Base-by-base conservation (phyloP, 1,140 invertebrate genomes). In the Conus betulinus region DNA sequence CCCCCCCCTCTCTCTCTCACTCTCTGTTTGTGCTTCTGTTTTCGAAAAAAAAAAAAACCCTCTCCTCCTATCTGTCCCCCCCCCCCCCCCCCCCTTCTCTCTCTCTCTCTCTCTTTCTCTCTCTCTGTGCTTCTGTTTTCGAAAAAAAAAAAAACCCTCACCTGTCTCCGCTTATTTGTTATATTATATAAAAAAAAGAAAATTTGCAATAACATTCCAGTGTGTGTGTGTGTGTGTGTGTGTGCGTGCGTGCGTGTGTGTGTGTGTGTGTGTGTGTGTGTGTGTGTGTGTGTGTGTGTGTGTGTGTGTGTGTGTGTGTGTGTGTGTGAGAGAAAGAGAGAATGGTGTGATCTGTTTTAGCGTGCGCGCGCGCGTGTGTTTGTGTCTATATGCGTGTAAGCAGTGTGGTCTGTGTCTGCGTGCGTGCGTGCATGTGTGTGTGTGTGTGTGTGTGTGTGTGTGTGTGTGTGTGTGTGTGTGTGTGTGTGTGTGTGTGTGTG, bases 191-290 rank as follows among this genome's bases (percentile, higher is more conserved):
- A 1, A 39, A 11, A 63, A 63, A 63, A 20, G 4, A 4, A 63
- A 20, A 63, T 63, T 2, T 39, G 39, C 39, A 39, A 39, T 39
- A 39, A 39, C 39, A 39, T 39, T 13, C 1, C 60, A 63, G 76
- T 79, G 76, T 51, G 76, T 79, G 76, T 79, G 76, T 79, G 76
- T 79, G 76, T 79, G 76, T 79, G 76, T 79, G 76, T 79, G 76
- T 79, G 76, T 79, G 76, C 6, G 76, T 79, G 76, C 6, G 76
- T 79, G 76, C 51, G 76, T 79, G 76, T 79, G 76, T 79, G 76
- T 79, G 76, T 79, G 76, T 51, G 76, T 51, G 76, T 79, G 76
- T 79, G 76, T 79, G 76, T 79, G 78, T 81, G 52, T 81, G n/a
- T 81, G 52, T 51, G 5, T 81, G 52, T 52, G 79, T 81, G 52